Conservation (phyloP, 1,140 invertebrate genomes). For the Oppia nitens region DNA sequence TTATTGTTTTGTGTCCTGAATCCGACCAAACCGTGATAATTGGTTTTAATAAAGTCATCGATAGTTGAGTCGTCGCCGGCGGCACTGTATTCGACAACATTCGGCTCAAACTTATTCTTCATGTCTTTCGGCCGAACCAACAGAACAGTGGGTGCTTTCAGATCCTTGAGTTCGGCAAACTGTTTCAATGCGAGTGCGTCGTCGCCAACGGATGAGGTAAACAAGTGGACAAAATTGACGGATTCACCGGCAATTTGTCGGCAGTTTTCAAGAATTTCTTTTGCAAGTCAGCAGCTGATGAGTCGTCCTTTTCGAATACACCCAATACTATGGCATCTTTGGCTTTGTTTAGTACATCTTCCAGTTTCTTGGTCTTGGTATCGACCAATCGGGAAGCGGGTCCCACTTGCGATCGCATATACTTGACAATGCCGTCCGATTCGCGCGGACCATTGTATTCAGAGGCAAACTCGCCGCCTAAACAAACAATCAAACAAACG, state of each 20-base stretch:
- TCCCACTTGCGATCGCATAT: constrained; percentile 89
- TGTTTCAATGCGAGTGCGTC: constrained; percentile 29
- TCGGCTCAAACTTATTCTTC: constrained; percentile 80
- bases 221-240: constrained; percentile 66
- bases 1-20: constrained; percentile 60
- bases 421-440: constrained; percentile 83
- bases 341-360: constrained; percentile 49
- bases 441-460: constrained; percentile 95
- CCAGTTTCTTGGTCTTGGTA: constrained; percentile 43
- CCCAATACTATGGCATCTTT: constrained; percentile 67
- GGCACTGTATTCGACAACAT: constrained; percentile 52
- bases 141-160: constrained; percentile 36
- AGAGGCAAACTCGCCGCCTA: constrained; percentile 61
- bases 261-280: constrained; percentile 68
- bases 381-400: constrained; percentile 72
- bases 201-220: constrained; percentile 52
- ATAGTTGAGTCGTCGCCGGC: constrained; percentile 45
- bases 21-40: constrained; percentile 76
- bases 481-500: too few species aligned
- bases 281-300: constrained; percentile 46
- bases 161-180: neutral
- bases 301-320: constrained; percentile 36
- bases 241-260: constrained; percentile 78
- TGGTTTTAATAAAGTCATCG: constrained; percentile 63
- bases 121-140: constrained; percentile 72